Base-by-base conservation (phyloP, 1,140 invertebrate genomes). In the Drosophila guanche region DNA sequence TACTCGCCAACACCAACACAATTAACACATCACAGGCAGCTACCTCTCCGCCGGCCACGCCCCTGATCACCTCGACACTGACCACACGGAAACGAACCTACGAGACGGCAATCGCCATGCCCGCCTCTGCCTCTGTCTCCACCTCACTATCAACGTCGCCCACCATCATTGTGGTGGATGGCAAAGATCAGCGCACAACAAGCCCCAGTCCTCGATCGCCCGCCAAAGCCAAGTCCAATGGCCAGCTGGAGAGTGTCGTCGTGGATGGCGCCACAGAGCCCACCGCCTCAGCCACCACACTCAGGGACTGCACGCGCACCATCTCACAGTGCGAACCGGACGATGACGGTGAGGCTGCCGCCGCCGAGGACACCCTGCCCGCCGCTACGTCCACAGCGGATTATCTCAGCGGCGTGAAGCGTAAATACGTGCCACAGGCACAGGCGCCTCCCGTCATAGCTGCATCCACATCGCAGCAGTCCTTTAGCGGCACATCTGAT, bases 61-160 rank as follows among this genome's bases (percentile, higher is more conserved):
- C 59, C 33, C 46, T 33, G 37, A 50, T 47, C 60, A 53, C 53
- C 43, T 75, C 66, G 46, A 78, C 83, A 43, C 54, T 84, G 61
- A 77, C 65, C 66, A 89, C 83, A 58, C 77, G 90, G 4, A 91
- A 91, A 62, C 79, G 90, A 20, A 83, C 69, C 47, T 91, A 91
- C 89, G 83, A 90, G 48, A 76, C 79, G 61, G 90, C 90, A 22
- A 81, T 91, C 54, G 74, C 72, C 42, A 90, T 90, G 84, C 89
- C 89, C 40, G 66, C 73, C 23, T 40, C 63, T 27, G 27, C 57
- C 14, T 43, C 59, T 3, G 14, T 45, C 56, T 14, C 61, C 65
- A 6, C 57, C 46, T 37, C 33, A 37, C 33, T 10, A 37, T 37
- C 33, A 37, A 29, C 41, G 27, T 29, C 56, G 5, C 42, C 25